Base-by-base conservation (phyloP, 1,140 invertebrate species). In the Platyscapa corneri region DNA sequence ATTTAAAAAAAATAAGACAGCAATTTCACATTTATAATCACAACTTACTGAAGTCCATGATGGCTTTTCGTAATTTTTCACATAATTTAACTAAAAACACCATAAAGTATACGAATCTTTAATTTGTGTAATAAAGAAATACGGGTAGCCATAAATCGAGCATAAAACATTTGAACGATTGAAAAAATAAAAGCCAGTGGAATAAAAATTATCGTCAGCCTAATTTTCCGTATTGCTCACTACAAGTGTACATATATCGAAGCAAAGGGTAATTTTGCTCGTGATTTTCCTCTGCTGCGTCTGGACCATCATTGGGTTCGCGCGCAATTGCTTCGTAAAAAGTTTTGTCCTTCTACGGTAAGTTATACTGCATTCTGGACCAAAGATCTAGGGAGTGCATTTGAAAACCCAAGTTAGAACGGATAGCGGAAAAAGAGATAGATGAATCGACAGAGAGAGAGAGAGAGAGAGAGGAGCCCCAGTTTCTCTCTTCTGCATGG, bases 311-410 rank as follows among this genome's bases (percentile, higher is more conserved):
- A 39, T 75, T 67, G 53, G 77, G 49, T 37, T 74, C 49, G 53
- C 53, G 64, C 64, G 53, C 83, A 80, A 85, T 85, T 81, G 70
- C 79, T 81, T 65, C 67, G 83, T 70, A 81, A 78, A 85, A 85
- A 85, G 83, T 85, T 84, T 84, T 23, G 56, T 42, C 82, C 46
- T 70, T 70, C 67, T 10, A 42, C 37, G 12, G 37, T 8, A 34
- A 77, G 75, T 53, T 56, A 16, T 12, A 23, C 42, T 77, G 46
- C 20, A 77, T 56, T 77, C 46, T 34, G 75, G 49, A 56, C 53
- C 32, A 60, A 20, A 60, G 49, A 56, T 27, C 16, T 46, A 32
- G 16, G 30, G 18, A 37, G 53, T 78, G 32, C 34, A 56, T 53
- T 34, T 56, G 74, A 81, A 74, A 87, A 56, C 46, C 27, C 30